Percentiles rank a stretch among this genome's conserved stretches.
These are phyloP conservation scores for Zonotrichia leucophrys DNA, from an alignment of 2,113 vertebrate species.

Conservation along the genomic window DNA sequence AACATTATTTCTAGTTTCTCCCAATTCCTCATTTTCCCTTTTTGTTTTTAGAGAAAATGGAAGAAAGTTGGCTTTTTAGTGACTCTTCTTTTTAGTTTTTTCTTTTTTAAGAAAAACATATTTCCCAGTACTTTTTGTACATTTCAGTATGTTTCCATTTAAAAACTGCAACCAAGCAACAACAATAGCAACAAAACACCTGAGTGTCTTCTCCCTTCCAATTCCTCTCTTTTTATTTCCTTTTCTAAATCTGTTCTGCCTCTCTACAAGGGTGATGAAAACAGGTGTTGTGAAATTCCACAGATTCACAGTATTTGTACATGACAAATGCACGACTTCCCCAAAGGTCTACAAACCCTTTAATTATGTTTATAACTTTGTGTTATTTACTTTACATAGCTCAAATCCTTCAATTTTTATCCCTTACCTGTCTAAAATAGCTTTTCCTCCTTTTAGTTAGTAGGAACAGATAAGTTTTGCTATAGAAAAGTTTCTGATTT, in stretches of 20 bases:
- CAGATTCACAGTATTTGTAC: not conserved
- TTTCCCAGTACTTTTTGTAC: not conserved
- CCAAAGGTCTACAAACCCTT: not conserved
- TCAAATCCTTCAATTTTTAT: not conserved
- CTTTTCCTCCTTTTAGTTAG: not conserved
- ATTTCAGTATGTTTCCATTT: not conserved
- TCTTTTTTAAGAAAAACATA: not conserved
- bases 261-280: not conserved
- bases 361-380: not conserved
- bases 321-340: not conserved
- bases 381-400: not conserved
- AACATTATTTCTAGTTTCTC: not conserved
- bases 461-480: too few relatives aligned
- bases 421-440: not conserved
- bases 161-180: not conserved
- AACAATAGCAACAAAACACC: not conserved
- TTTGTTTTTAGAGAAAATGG: not conserved
- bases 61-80: not conserved
- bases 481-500: not conserved
- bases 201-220: accelerated
- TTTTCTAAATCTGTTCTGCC: not conserved
- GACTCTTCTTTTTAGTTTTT: not conserved
- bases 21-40: not conserved
- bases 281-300: not conserved
- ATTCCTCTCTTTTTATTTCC: not conserved